These are phyloP conservation scores for Chiridota heheva DNA, from an alignment of 35 echinoderm and acorn worm species.

Conservation along the genomic window DNA sequence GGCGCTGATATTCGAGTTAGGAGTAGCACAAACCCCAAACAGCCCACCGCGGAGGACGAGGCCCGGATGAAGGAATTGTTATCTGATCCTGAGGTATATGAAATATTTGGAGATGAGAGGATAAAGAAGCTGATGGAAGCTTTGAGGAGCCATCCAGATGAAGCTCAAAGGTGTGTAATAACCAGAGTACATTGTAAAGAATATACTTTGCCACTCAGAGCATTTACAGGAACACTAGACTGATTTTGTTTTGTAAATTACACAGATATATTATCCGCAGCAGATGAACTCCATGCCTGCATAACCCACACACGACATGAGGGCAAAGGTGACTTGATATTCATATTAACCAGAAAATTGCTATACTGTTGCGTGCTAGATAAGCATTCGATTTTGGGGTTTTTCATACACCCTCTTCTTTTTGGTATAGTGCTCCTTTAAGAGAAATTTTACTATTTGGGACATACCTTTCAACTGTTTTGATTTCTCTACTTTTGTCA, in stretches of 20 bases:
- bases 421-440: no score
- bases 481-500: no score
- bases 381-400: no score
- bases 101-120: conserved; percentile 56
- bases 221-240: no score
- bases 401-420: background rate
- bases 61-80: conserved; percentile 77
- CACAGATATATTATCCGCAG: background rate
- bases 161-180: conserved; percentile 74
- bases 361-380: no score
- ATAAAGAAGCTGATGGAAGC: conserved; percentile 62
- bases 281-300: no score
- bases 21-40: conserved; percentile 78
- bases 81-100: conserved; percentile 61
- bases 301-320: no score
- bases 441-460: background rate
- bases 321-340: no score
- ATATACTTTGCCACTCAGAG: background rate
- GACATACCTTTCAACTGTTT: no score
- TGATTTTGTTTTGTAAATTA: background rate
- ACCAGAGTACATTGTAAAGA: background rate
- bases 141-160: conserved; percentile 59
- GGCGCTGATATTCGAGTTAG: conserved; percentile 56
- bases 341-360: background rate
- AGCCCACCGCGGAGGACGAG: conserved; percentile 71